phyloP scores from a whole-genome alignment of 2,113 vertebrate species.

The Taxidea taxus region DNA sequence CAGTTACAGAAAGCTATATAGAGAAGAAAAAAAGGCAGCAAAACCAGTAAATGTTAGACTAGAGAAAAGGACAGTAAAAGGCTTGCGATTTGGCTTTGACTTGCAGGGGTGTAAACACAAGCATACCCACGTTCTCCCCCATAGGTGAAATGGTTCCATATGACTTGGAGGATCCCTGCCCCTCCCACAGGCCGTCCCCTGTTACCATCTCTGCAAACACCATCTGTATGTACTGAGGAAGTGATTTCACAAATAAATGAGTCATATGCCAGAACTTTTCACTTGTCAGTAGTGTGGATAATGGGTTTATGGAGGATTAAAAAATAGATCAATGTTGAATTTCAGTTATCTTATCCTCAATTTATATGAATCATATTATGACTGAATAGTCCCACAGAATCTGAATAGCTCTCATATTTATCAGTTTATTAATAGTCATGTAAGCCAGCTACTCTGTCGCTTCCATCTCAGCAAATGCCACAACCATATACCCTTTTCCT shows the following conservation, averaged over 20 bases:
- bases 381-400: background rate
- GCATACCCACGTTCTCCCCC: background rate
- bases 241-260: constrained; percentile 67
- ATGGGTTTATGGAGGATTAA: constrained; percentile 42
- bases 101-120: constrained; percentile 13
- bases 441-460: background rate
- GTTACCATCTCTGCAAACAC: constrained; percentile 46
- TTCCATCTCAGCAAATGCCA: background rate
- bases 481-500: background rate
- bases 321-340: constrained; percentile 49
- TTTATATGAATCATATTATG: background rate
- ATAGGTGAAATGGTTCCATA: constrained; percentile 5
- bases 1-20: constrained; percentile 59
- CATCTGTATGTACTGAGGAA: constrained; percentile 71
- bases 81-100: constrained; percentile 38
- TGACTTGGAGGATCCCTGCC: background rate
- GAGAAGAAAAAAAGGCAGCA: constrained; percentile 33
- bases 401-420: background rate
- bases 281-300: constrained; percentile 59
- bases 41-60: constrained; percentile 58
- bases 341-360: constrained; percentile 45
- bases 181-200: background rate
- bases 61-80: constrained; percentile 67
- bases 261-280: constrained; percentile 72
- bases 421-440: background rate